Base-by-base conservation (phyloP, 2,797 vertebrate species). In the Sphaeramia orbicularis region DNA sequence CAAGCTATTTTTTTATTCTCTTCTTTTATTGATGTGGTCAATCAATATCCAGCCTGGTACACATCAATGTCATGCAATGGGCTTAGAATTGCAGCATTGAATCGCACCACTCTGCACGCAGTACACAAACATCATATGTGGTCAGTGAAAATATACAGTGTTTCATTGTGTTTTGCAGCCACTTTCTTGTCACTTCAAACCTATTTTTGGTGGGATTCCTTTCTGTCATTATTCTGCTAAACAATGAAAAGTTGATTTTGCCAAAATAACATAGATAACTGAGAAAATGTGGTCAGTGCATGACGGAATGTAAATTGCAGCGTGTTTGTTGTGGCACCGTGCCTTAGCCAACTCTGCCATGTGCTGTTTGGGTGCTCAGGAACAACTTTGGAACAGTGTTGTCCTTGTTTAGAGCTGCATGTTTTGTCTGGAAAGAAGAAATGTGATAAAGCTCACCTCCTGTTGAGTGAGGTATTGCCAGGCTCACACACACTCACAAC, bases 11-110 rank as follows among this genome's bases (percentile, higher is more conserved):
- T 78, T 82, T 71, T 65, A 55, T 84, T 83, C 69, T 58, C 54
- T 73, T 72, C 64, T 82, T 78, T 75, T 74, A 85, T 81, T 90
- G 85, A 91, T 91, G 90, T 89, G 90, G 86, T 87, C 81, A 67
- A 81, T 91, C 83, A 81, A 82, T 86, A 88, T 81, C 58, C 75
- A 77, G 86, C 77, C 81, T 88, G 86, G 74, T 83, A 73, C 72
- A 65, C 84, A 81, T 91, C 88, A 86, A 11, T 71, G 75, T 85
- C 86, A 75, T 78, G 76, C 78, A 40, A 57, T 43, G 63, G 76
- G 44, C 76, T 83, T 69, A 48, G 66, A 76, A 65, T 62, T 45
- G 71, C 70, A 65, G 42, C 56, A 14, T 68, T 63, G 54, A 77
- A 81, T 85, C 59, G 49, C 73, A 74, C 71, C 67, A 45, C 59